These are phyloP conservation scores for Apodemus sylvaticus DNA, from an alignment of 2,113 vertebrate species.

Conservation along the genomic window DNA sequence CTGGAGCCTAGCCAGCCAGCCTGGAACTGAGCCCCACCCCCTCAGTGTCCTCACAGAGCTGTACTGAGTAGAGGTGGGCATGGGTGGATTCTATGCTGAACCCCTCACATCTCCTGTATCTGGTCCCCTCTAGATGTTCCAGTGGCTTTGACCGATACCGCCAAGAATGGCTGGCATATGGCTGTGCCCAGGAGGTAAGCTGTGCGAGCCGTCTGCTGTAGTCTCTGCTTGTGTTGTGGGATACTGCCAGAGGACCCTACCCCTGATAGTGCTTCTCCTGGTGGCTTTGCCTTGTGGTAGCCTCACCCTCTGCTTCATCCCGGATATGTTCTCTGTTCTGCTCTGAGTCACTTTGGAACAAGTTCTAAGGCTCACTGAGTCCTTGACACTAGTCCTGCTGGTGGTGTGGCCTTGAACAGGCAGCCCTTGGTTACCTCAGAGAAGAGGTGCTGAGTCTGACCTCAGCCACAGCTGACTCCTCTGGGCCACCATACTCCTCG, in stretches of 20 bases:
- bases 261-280: not conserved
- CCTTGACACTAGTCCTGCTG: not conserved
- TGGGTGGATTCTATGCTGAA: accelerated
- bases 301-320: not conserved
- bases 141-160: constrained; percentile 94
- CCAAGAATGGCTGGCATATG: constrained; percentile 94
- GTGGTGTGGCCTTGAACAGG: not conserved
- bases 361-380: not conserved
- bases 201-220: accelerated
- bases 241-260: not conserved
- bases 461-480: not conserved
- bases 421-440: not conserved
- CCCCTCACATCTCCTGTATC: not conserved
- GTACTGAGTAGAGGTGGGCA: accelerated
- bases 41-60: not conserved
- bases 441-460: not conserved
- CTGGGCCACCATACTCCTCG: not conserved
- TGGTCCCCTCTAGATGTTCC: constrained; percentile 89
- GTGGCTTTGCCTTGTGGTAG: not conserved
- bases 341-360: not conserved
- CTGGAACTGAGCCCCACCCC: not conserved
- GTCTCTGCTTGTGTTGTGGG: not conserved
- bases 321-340: not conserved
- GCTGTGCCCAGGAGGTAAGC: constrained; percentile 93
- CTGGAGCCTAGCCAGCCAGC: not conserved